These are phyloP conservation scores for Mallateleia sp. DNA, from an alignment of 2,888 invertebrate genomes.

Conservation along the genomic window DNA sequence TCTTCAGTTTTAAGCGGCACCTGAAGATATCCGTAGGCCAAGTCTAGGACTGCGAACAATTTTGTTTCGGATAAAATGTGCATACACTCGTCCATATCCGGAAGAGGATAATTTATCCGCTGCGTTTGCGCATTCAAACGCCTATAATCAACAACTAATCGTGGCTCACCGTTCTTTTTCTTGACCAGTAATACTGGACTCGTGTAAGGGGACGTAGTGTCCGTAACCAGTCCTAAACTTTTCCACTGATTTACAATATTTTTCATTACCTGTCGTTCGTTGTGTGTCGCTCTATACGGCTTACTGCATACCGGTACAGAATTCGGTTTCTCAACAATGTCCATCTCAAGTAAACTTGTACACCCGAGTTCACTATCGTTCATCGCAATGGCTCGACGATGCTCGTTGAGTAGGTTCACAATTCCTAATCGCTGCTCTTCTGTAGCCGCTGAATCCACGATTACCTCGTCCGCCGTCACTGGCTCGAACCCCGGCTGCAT, in stretches of 20 bases:
- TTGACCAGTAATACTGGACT: neutral
- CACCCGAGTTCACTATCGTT: too few relatives aligned
- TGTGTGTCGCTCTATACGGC: constrained; percentile 7
- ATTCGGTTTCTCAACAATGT: too few relatives aligned
- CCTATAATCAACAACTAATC: neutral
- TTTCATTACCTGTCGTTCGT: neutral
- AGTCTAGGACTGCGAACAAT: constrained; percentile 24
- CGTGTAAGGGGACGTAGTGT: neutral
- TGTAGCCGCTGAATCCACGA: neutral
- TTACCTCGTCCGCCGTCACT: neutral
- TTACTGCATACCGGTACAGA: too few relatives aligned
- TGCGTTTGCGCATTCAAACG: neutral
- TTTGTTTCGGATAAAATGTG: neutral
- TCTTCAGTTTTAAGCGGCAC: too few relatives aligned
- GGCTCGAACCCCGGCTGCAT: neutral
- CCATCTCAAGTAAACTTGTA: too few relatives aligned
- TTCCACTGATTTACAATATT: neutral
- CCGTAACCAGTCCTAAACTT: neutral
- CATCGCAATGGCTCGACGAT: too few relatives aligned
- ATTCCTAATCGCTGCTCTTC: neutral
- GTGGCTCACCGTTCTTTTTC: neutral
- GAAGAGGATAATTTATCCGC: too few relatives aligned
- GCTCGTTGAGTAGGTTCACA: neutral
- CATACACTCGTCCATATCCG: constrained; percentile 13
- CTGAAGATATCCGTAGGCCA: too few relatives aligned